phyloP scores from a whole-genome alignment of 2,113 vertebrate species.

The Daboia siamensis region DNA sequence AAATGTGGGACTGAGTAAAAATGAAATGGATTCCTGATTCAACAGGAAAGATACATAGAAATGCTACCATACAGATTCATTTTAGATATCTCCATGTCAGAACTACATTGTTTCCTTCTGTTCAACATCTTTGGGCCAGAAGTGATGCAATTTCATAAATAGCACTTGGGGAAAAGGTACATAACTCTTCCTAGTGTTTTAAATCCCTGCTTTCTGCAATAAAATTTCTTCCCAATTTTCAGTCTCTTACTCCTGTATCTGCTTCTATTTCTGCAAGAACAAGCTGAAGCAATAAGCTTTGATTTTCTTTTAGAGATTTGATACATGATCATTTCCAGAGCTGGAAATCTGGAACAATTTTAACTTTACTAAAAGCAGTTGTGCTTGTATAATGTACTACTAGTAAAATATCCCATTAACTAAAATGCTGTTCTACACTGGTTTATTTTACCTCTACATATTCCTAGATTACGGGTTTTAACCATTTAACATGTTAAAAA shows the following conservation, averaged over 20 bases:
- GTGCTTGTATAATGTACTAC: not conserved
- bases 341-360: not conserved
- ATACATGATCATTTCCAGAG: not conserved
- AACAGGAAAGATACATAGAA: not conserved
- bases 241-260: not conserved
- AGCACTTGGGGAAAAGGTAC: not conserved
- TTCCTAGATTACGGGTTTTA: conserved; percentile 2
- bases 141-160: not conserved
- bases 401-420: not conserved
- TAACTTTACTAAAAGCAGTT: not conserved
- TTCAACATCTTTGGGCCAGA: not conserved
- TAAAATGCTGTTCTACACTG: fast-evolving
- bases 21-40: not conserved
- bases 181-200: not conserved
- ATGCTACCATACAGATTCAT: not conserved
- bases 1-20: not conserved
- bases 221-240: not conserved
- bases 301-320: not conserved
- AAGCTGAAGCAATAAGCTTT: not conserved
- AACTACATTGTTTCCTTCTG: not conserved
- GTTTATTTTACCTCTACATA: not conserved
- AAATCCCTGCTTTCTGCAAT: not conserved
- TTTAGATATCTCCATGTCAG: not conserved
- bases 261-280: not conserved
- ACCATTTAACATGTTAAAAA: not conserved